Percentiles rank a stretch among this genome's conserved stretches.
phyloP scores from a whole-genome alignment of 2,888 invertebrate species.

The Sepioteuthis lessoniana region DNA sequence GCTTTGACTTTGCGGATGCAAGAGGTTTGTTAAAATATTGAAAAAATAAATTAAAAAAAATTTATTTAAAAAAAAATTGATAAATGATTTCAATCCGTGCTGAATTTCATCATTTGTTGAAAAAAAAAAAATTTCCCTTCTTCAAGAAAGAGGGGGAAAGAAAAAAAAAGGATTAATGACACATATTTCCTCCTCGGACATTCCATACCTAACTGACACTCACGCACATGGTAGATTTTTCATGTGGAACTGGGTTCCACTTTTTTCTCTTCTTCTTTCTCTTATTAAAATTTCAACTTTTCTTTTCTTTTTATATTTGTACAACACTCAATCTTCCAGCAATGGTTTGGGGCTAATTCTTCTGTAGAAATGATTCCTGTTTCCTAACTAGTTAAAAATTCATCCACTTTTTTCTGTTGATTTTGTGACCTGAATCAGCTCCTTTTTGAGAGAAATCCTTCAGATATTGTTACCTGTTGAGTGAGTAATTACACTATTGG shows the following conservation, averaged over 20 bases:
- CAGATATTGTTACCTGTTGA: background rate
- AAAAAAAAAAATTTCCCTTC: background rate
- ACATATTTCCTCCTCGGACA: background rate
- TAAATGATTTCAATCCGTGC: background rate
- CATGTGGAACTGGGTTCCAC: constrained; percentile 33
- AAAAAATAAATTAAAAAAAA: too few species aligned
- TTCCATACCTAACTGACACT: background rate
- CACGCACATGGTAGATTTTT: background rate
- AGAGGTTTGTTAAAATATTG: too few species aligned
- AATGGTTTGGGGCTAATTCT: background rate
- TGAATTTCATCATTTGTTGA: background rate
- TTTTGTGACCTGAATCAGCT: background rate
- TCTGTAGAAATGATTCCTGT: background rate
- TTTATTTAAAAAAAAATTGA: background rate
- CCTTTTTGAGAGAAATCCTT: background rate
- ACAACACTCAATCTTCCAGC: background rate
- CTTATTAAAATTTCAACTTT: background rate
- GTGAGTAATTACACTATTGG: background rate
- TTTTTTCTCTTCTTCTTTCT: background rate
- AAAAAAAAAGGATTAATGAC: background rate
- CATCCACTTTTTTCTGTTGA: background rate
- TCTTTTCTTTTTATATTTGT: too few species aligned
- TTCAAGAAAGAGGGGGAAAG: background rate
- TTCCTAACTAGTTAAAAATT: background rate
- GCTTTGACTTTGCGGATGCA: background rate